A percentile compares a stretch with the other conserved stretches of the same genome.
Conservation (phyloP, 1,140 invertebrate species). For the Megathymus violae region DNA sequence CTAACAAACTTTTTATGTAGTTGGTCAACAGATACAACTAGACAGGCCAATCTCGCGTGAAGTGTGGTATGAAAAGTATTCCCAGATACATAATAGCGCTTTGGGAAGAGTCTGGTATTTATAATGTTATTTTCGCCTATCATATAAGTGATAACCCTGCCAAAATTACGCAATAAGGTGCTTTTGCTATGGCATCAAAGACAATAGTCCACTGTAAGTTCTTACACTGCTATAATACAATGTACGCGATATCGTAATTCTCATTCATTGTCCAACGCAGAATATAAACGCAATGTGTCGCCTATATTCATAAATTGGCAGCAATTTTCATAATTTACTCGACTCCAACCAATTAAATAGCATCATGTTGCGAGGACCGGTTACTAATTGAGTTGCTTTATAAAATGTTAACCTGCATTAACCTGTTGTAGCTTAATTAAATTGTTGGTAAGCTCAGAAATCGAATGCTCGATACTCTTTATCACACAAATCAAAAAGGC, state of each 20-base stretch:
- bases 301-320: slow-evolving; percentile 47
- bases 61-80: too few species aligned
- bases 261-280: slow-evolving; percentile 25
- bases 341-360: slow-evolving; percentile 51
- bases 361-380: slow-evolving; percentile 50
- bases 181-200: too few species aligned
- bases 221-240: background rate
- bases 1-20: background rate
- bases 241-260: slow-evolving; percentile 23
- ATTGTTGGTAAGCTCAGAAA: slow-evolving; percentile 16
- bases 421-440: slow-evolving; percentile 35
- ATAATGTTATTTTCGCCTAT: too few species aligned
- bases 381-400: slow-evolving; percentile 64
- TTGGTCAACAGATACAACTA: too few species aligned
- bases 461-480: slow-evolving; percentile 1
- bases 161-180: too few species aligned
- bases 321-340: slow-evolving; percentile 64
- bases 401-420: slow-evolving; percentile 47
- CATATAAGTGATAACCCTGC: too few species aligned
- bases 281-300: slow-evolving; percentile 4
- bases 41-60: too few species aligned
- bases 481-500: slow-evolving; percentile 7
- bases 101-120: too few species aligned
- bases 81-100: too few species aligned
- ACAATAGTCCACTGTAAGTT: background rate